Percentiles rank a stretch among this genome's conserved stretches.
These are phyloP conservation scores for Volucella inflata DNA, from an alignment of 2,888 invertebrate species.

Conservation along the genomic window DNA sequence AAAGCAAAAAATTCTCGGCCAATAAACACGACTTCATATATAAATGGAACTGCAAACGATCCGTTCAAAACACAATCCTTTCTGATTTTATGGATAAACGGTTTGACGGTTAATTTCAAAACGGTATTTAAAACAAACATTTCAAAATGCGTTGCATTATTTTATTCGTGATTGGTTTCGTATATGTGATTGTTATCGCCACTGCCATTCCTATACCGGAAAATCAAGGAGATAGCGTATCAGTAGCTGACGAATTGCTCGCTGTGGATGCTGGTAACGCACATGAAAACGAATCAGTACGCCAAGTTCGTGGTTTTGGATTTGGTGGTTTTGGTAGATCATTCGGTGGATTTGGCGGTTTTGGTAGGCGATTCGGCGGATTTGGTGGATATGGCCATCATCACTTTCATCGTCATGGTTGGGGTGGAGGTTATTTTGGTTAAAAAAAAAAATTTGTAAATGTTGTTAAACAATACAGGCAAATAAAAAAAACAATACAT, in stretches of 20 bases:
- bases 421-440: too few relatives aligned
- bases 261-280: neutral
- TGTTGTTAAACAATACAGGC: too few relatives aligned
- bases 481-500: too few relatives aligned
- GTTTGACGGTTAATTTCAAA: neutral
- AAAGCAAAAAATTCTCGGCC: neutral
- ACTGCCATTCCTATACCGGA: neutral
- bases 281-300: slow-evolving; percentile 4
- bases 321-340: neutral
- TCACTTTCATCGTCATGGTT: too few relatives aligned
- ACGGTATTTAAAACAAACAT: neutral
- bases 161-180: neutral
- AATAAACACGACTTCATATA: slow-evolving; percentile 3
- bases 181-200: neutral
- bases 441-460: too few relatives aligned
- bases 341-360: slow-evolving; percentile 2
- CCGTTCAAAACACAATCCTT: neutral
- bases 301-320: neutral
- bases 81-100: neutral
- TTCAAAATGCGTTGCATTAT: slow-evolving; percentile 17
- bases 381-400: slow-evolving; percentile 16
- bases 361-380: slow-evolving; percentile 2
- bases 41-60: slow-evolving; percentile 6
- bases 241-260: neutral
- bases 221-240: neutral